Percentiles rank a stretch among this genome's conserved stretches.
Conservation (phyloP, 2,113 vertebrate species). For the Acanthochromis polyacanthus region DNA sequence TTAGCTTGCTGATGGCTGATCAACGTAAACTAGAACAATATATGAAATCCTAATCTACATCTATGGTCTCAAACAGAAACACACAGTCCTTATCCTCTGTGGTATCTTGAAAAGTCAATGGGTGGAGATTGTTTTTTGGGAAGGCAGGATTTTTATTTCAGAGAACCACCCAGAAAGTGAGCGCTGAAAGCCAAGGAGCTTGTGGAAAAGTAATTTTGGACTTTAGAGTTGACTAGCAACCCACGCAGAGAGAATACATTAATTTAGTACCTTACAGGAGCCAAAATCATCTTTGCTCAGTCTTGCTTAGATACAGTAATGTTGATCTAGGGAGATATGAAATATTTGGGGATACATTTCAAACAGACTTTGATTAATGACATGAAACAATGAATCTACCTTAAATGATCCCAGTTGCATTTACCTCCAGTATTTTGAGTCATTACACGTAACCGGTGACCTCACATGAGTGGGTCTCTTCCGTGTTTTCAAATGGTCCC, state of each 20-base stretch:
- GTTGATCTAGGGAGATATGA: constrained; percentile 13
- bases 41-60: not conserved
- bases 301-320: not conserved
- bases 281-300: not conserved
- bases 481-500: constrained; percentile 29
- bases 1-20: too few species aligned
- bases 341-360: constrained; percentile 15
- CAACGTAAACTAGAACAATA: not conserved
- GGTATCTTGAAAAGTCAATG: constrained; percentile 24
- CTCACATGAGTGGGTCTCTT: constrained; percentile 18
- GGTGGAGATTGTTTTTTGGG: constrained; percentile 12
- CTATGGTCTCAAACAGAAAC: not conserved
- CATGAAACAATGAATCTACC: constrained; percentile 5
- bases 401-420: constrained; percentile 34
- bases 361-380: constrained; percentile 41
- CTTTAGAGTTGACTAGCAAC: constrained; percentile 17
- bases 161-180: constrained; percentile 22
- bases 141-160: constrained; percentile 17
- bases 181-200: constrained; percentile 28
- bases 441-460: constrained; percentile 6
- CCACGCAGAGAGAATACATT: constrained; percentile 21
- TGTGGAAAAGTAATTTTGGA: constrained; percentile 40
- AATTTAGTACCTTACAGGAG: not conserved
- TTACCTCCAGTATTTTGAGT: constrained; percentile 21
- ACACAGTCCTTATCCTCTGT: not conserved